Conservation (phyloP, 2,113 vertebrate genomes). For the Cynoglossus semilaevis region DNA sequence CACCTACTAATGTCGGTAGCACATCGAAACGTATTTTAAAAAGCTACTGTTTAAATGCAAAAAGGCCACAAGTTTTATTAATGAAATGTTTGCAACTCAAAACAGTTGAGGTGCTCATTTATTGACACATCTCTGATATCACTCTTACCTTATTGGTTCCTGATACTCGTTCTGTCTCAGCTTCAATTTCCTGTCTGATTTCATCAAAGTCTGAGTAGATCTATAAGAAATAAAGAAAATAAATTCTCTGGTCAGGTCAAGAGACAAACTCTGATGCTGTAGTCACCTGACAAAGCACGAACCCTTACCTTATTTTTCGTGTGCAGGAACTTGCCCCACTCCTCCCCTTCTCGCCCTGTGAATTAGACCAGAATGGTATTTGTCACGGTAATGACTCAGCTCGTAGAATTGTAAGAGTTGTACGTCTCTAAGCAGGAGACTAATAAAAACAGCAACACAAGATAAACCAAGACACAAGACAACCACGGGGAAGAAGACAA, state of each 20-base stretch:
- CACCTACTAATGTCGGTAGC: no score
- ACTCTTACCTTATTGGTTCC: constrained; percentile 92
- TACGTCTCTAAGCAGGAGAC: constrained; percentile 1
- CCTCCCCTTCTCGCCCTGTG: constrained; percentile 87
- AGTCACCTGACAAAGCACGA: background rate
- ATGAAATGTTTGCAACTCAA: no score
- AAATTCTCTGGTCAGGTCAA: background rate
- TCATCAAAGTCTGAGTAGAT: constrained; percentile 95
- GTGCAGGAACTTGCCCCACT: constrained; percentile 99
- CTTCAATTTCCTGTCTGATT: constrained; percentile 98
- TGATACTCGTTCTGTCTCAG: constrained; percentile 92
- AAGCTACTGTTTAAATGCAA: no score
- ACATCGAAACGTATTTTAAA: no score
- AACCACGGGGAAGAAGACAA: constrained; percentile 6
- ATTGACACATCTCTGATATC: background rate
- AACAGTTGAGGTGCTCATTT: no score
- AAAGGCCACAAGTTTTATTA: no score
- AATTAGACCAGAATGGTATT: constrained; percentile 45
- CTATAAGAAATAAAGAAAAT: constrained; percentile 57
- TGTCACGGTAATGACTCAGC: background rate
- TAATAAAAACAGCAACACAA: background rate
- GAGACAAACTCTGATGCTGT: accelerated
- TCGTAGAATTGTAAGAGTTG: background rate
- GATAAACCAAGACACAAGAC: background rate
- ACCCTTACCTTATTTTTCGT: constrained; percentile 92